Percentiles rank a stretch among this genome's conserved stretches.
phyloP scores from a whole-genome alignment of 1,140 invertebrate species.

The Physella acuta region DNA sequence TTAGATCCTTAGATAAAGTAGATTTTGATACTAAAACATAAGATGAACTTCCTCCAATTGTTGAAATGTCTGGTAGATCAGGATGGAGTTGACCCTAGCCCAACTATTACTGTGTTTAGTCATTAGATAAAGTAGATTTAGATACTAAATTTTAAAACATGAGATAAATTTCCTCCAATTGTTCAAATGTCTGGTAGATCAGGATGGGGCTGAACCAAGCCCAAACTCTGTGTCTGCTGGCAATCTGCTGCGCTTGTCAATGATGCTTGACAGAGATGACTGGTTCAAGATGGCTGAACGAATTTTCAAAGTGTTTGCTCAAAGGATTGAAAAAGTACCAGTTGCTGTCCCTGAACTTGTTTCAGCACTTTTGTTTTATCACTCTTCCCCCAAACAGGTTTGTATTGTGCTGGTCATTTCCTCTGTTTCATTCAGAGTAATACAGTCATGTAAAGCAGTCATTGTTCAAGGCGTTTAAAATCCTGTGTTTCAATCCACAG shows the following conservation, averaged over 20 bases:
- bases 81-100: too few species aligned
- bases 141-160: too few species aligned
- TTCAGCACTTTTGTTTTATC: slow-evolving; percentile 72
- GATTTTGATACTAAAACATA: too few species aligned
- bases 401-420: neutral
- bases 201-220: slow-evolving; percentile 90
- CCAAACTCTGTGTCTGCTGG: slow-evolving; percentile 85
- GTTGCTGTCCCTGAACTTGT: slow-evolving; percentile 78
- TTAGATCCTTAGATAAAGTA: too few species aligned
- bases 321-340: slow-evolving; percentile 66
- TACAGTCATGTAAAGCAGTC: too few species aligned
- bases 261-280: slow-evolving; percentile 68
- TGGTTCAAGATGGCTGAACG: slow-evolving; percentile 65
- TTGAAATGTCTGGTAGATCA: too few species aligned
- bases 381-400: slow-evolving; percentile 65
- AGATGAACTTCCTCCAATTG: too few species aligned
- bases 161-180: too few species aligned
- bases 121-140: too few species aligned
- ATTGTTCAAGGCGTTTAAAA: too few species aligned
- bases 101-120: too few species aligned
- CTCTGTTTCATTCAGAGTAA: neutral
- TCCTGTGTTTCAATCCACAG: too few species aligned
- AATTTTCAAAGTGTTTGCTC: slow-evolving; percentile 69
- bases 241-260: slow-evolving; percentile 77
- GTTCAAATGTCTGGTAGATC: slow-evolving; percentile 74